These are phyloP conservation scores for Dinocampus coccinellae DNA, from an alignment of 2,888 invertebrate species.

Conservation along the genomic window DNA sequence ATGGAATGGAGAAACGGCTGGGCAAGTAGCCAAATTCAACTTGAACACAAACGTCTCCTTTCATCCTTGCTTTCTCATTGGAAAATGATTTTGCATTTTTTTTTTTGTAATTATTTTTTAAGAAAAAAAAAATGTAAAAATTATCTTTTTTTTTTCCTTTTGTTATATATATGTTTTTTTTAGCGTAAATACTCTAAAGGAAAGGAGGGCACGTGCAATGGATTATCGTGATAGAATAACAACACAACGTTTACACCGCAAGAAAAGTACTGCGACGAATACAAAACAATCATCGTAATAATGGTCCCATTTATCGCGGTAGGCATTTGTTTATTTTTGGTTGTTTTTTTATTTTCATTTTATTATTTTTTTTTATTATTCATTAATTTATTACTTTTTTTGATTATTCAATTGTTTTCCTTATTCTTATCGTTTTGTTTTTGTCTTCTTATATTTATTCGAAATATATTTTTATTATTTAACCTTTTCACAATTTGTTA, in stretches of 20 bases:
- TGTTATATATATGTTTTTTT: constrained; percentile 30
- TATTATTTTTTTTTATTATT: constrained; percentile 20
- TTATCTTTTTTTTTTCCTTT: constrained; percentile 10
- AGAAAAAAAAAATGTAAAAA: constrained; percentile 5
- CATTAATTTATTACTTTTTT: neutral
- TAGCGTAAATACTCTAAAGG: constrained; percentile 35
- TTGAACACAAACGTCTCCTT: neutral
- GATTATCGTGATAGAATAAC: constrained; percentile 36
- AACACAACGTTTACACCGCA: constrained; percentile 36
- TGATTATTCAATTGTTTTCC: neutral
- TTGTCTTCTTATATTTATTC: neutral
- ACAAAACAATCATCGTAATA: constrained; percentile 34
- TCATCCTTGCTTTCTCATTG: neutral
- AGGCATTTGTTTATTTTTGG: constrained; percentile 37
- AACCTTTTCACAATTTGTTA: neutral
- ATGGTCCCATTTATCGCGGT: constrained; percentile 30
- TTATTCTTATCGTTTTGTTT: constrained; percentile 2
- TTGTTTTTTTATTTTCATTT: constrained; percentile 27
- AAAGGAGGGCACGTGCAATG: constrained; percentile 33
- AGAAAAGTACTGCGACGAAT: constrained; percentile 27
- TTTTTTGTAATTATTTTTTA: constrained; percentile 9
- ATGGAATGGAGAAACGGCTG: neutral
- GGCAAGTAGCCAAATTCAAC: constrained; percentile 19
- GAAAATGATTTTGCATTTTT: constrained; percentile 12
- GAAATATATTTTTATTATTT: neutral